Evolutionary conservation across 2,888 invertebrate species (phyloP), one percentile per base, ranked within the genome.

Genomic region (Desoria tigrina): DNA sequence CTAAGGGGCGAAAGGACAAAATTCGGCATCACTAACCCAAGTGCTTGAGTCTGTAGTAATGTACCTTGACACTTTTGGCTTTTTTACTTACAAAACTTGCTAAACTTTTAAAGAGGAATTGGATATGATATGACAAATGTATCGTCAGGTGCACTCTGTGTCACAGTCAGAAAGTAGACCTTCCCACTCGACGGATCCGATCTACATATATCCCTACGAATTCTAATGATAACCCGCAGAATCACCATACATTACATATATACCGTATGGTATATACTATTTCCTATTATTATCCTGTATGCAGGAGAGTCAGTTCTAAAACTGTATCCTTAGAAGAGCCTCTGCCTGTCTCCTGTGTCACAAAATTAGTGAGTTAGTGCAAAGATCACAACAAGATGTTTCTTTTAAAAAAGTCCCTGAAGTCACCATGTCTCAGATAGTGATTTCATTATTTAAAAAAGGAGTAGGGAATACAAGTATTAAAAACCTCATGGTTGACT

Each of bases 41-140:
- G 21, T 21, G 45, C 16, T 45, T 21, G 21, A 9, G 21, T 21
- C n/a, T 18, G 21, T n/a, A 45, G 45, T 45, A 45, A 45, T 45
- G 45, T 21, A 21, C n/a, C 45, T 45, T 45, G 45, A 45, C 45
- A 18, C 16, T 6, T 16, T 45, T 16, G n/a, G 16, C 45, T 45
- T 45, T 45, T 45, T 45, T 18, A 16, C 39, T 16, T 39, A 11
- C 39, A 11, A 16, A 45, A 45, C 45, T 21, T 45, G 4, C n/a
- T 9, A 6, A 45, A 21, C 45, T 45, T 21, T 16, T 45, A 45
- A 45, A 45, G 16, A 16, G 16, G 45, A 66, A 64, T 67, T 55
- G 63, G 67, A 67, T 69, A 62, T 66, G 65, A 67, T 74, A 72
- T 74, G 74, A 74, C 73, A 73, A 74, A 74, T 74, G 73, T 66